Base-by-base conservation (phyloP, 1,140 invertebrate species). In the Bombus superbus region DNA sequence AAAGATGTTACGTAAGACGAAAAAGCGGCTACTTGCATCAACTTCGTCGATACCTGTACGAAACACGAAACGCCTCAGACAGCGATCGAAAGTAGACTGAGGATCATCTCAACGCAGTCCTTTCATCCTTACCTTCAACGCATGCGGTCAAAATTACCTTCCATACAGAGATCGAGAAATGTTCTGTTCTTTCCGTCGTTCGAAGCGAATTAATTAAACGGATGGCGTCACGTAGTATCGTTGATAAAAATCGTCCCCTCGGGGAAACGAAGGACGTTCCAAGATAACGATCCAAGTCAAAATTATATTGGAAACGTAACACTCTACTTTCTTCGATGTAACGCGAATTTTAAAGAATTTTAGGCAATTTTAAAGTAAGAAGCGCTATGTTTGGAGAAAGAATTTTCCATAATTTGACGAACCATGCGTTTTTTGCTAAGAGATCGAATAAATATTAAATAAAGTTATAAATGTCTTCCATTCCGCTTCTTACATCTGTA, bases 81-180 rank as follows among this genome's bases (percentile, higher is more conserved):
- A 53, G 8, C 64, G 62, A 78, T 72, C 74, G 81, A 78, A 82
- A 53, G 78, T 76, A 47, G 59, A 89, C 89, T 90, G 47, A 81
- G 28, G 15, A 38, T 77, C 10, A 78, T 84, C 64, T 59, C 3
- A 32, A 28, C 10, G n/a, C 13, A 62, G 57, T 38, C 42, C 40
- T 83, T 57, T 79, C 75, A 69, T 44, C 66, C 22, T 38, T 74
- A 38, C 25, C 28, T 22, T 57, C 38, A 66, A 83, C 73, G 57
- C 83, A 64, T 72, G 35, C 77, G 42, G 72, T 64, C 69, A 44
- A 59, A 86, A 79, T 77, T 47, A 73, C 28, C 6, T 53, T n/a
- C 3, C 0, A 53, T 78, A 82, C 76, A 85, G 3, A 3, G 6
- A 89, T 90, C 18, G 18, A 22, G 47, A 53, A 9, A 11, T 8